A percentile compares a stretch with the other conserved stretches of the same genome.
Conservation (phyloP, 2,888 invertebrate species). For the Macaria notata region DNA sequence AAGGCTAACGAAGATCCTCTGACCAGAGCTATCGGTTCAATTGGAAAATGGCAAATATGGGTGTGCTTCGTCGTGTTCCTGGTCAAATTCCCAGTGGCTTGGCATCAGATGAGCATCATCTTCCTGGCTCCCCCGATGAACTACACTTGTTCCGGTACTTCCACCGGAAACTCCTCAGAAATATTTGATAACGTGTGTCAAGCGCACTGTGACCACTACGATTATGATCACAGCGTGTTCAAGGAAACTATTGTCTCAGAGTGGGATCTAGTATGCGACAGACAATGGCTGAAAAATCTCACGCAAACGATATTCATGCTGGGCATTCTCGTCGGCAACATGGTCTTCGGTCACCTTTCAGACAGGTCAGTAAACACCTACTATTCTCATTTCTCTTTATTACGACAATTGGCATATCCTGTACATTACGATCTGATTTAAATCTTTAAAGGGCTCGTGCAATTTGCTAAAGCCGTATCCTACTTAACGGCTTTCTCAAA, state of each 20-base stretch:
- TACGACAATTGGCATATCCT: slow-evolving; percentile 65
- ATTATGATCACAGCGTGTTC: slow-evolving; percentile 85
- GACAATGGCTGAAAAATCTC: slow-evolving; percentile 85
- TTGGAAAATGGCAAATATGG: slow-evolving; percentile 89
- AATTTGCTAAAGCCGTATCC: slow-evolving; percentile 35
- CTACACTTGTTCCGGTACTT: slow-evolving; percentile 69
- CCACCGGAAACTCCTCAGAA: slow-evolving; percentile 39
- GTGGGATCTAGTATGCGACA: slow-evolving; percentile 89
- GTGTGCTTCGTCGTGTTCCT: slow-evolving; percentile 86
- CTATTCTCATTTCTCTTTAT: slow-evolving; percentile 24
- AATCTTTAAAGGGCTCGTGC: slow-evolving; percentile 27
- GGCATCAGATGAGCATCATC: slow-evolving; percentile 90
- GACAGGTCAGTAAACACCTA: slow-evolving; percentile 82
- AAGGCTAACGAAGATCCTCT: slow-evolving; percentile 81
- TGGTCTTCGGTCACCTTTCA: slow-evolving; percentile 88
- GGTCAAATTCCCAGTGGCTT: slow-evolving; percentile 90
- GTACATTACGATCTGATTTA: slow-evolving; percentile 16
- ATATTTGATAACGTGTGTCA: slow-evolving; percentile 76
- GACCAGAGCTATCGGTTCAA: slow-evolving; percentile 86
- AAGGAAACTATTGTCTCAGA: slow-evolving; percentile 88
- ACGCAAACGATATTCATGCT: slow-evolving; percentile 90
- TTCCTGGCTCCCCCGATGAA: slow-evolving; percentile 87
- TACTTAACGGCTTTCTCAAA: slow-evolving; percentile 11
- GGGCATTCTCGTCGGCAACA: slow-evolving; percentile 88
- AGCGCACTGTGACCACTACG: slow-evolving; percentile 78